Percentiles rank a stretch among this genome's conserved stretches.
phyloP scores from a whole-genome alignment of 2,797 vertebrate genomes.

The Fundulus diaphanus region DNA sequence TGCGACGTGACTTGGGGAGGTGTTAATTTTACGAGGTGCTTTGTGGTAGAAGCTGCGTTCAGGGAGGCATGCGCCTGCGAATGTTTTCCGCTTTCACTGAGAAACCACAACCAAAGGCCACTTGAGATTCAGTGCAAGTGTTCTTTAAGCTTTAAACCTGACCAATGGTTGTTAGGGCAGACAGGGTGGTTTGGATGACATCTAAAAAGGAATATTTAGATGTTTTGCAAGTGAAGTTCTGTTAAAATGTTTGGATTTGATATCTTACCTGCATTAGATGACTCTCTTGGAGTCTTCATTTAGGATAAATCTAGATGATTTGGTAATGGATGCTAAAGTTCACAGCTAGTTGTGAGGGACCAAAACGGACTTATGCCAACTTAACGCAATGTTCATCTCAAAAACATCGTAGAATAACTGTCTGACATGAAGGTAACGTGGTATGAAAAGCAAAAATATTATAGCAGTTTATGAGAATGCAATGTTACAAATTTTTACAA shows the following conservation, averaged over 20 bases:
- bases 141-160: constrained; percentile 38
- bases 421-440: neutral
- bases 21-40: constrained; percentile 75
- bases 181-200: constrained; percentile 40
- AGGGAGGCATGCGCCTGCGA: constrained; percentile 49
- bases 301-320: neutral
- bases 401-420: neutral
- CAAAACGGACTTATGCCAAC: neutral
- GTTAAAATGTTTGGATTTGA: neutral
- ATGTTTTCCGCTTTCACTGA: constrained; percentile 44
- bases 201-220: constrained; percentile 7
- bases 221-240: neutral
- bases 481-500: neutral
- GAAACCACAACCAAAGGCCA: constrained; percentile 47
- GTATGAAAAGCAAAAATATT: neutral
- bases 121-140: constrained; percentile 31
- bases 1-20: constrained; percentile 61
- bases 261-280: neutral
- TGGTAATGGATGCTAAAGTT: neutral
- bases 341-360: too few species aligned
- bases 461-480: neutral
- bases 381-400: neutral
- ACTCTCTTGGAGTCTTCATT: neutral
- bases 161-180: constrained; percentile 40
- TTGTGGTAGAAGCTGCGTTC: constrained; percentile 65